Evolutionary conservation across 2,888 invertebrate genomes (phyloP), one percentile per base, ranked within the genome.

Genomic region (Leucoma salicis): DNA sequence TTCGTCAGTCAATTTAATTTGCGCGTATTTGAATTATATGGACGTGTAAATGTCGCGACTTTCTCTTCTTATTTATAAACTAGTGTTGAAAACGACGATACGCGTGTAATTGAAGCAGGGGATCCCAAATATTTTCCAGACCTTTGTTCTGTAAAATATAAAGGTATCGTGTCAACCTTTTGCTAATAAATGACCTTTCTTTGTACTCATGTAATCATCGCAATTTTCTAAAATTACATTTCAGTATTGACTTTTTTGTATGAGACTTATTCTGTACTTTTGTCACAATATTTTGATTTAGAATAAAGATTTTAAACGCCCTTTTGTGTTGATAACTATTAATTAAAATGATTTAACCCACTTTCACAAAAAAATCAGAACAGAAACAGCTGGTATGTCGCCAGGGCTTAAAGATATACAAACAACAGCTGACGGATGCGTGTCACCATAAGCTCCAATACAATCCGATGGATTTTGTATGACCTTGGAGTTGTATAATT

Each of bases 351-450:
- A 42, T 46, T 11, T 66, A 68, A 63, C 71, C 82, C 70, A 82
- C 81, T 84, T 84, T 85, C 78, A 64, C 59, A 50, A 61, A 67
- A 57, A 78, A n/a, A n/a, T n/a, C n/a, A n/a, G n/a, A n/a, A n/a
- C n/a, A n/a, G n/a, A n/a, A 78, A 71, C 86, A 86, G 85, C 84
- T 85, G 85, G 81, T 79, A 70, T 60, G 68, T 74, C 78, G 82
- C 82, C 80, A 83, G 74, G 65, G 66, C 66, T 73, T 58, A 53
- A n/a, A n/a, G n/a, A n/a, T n/a, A n/a, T n/a, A n/a, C n/a, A 56
- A 47, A 46, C 45, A 75, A 75, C 82, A 82, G 82, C 82, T 82
- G 77, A 72, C 63, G 59, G 39, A 29, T 32, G 39, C 48, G 28
- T 63, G 46, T 34, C 49, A 39, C 45, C 38, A 42, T 32, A 36